These are phyloP conservation scores for Periophthalmodon schlosseri DNA, from an alignment of 2,113 vertebrate genomes.

Conservation along the genomic window DNA sequence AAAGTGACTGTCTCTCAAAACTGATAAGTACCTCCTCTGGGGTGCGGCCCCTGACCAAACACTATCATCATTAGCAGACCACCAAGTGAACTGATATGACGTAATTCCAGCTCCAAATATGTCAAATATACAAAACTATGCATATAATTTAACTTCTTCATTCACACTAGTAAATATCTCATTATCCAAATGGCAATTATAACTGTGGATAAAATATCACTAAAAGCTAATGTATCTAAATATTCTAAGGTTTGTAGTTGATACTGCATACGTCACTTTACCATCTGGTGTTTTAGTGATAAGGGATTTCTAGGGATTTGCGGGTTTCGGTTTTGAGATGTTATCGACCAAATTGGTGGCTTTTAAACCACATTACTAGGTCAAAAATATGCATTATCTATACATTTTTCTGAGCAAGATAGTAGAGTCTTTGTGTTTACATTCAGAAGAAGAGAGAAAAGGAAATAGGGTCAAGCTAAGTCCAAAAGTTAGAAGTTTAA, in stretches of 20 bases:
- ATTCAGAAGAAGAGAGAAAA: not conserved
- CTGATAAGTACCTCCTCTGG: conserved; percentile 27
- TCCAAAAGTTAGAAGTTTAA: not conserved
- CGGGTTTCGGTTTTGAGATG: conserved; percentile 42
- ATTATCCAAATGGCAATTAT: not conserved
- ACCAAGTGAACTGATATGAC: conserved; percentile 21
- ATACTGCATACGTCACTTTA: conserved; percentile 16
- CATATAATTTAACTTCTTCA: not conserved
- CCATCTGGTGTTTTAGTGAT: conserved; percentile 41
- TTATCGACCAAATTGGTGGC: conserved; percentile 5
- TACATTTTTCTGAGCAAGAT: not conserved
- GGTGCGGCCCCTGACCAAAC: conserved; percentile 52
- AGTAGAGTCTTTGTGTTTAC: not conserved
- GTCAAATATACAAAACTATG: not conserved
- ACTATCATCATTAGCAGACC: conserved; percentile 71
- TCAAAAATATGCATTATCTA: conserved; percentile 4
- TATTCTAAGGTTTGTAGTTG: not conserved
- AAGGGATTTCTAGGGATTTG: conserved; percentile 46
- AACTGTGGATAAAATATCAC: not conserved
- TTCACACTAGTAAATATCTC: not conserved
- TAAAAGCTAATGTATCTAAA: not conserved
- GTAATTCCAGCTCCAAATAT: conserved; percentile 31
- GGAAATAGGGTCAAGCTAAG: not conserved
- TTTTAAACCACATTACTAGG: conserved; percentile 11
- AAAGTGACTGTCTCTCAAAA: not conserved